phyloP scores from a whole-genome alignment of 2,113 vertebrate genomes.

The Mellivora capensis region DNA sequence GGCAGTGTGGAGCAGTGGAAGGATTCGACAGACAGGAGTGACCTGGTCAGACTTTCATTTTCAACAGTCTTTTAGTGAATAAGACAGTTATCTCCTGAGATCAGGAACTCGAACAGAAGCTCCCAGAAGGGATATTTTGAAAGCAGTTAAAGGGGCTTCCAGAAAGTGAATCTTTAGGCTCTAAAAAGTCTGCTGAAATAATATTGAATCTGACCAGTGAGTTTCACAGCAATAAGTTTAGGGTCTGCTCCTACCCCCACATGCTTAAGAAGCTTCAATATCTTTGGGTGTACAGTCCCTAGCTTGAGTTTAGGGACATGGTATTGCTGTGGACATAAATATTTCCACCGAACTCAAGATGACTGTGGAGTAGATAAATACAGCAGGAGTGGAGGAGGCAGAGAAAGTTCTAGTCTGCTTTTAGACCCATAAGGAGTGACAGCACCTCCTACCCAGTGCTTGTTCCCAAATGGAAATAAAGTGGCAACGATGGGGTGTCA shows the following conservation, averaged over 20 bases:
- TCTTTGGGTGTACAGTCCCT: background rate
- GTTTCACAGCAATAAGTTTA: background rate
- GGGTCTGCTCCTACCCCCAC: background rate
- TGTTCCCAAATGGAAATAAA: background rate
- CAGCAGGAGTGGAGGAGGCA: background rate
- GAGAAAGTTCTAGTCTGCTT: background rate
- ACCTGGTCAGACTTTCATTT: background rate
- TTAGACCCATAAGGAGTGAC: background rate
- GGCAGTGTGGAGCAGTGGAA: background rate
- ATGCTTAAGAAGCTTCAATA: background rate
- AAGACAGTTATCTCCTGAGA: background rate
- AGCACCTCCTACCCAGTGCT: background rate
- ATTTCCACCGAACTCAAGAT: background rate
- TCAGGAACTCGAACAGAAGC: background rate
- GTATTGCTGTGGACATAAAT: background rate
- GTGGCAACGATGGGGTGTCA: background rate
- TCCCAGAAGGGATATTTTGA: background rate
- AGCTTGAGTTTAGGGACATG: background rate
- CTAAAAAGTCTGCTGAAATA: background rate
- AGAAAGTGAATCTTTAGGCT: background rate
- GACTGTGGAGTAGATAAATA: background rate
- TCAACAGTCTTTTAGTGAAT: background rate
- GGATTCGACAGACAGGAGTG: background rate
- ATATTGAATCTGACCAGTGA: background rate
- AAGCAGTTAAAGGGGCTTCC: background rate